These are phyloP conservation scores for Camptogramma bilineatum DNA, from an alignment of 2,888 invertebrate genomes.

Conservation along the genomic window DNA sequence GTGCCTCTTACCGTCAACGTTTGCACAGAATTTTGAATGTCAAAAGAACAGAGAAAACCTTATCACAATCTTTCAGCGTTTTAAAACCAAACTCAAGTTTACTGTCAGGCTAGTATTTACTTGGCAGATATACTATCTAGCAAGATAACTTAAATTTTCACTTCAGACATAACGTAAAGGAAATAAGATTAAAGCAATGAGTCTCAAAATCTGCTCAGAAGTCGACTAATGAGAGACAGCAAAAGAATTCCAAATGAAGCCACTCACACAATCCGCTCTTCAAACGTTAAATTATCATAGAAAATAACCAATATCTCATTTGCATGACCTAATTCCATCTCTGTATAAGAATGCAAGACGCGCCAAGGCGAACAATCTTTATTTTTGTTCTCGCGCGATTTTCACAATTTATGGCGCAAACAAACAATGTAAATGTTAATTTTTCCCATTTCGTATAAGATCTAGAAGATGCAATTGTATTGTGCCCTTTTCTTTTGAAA, in stretches of 20 bases:
- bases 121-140: too few relatives aligned
- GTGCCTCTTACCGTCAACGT: too few relatives aligned
- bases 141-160: background rate
- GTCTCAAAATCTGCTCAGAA: background rate
- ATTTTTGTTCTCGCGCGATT: conserved; percentile 32
- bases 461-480: conserved; percentile 33
- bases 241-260: background rate
- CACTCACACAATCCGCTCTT: conserved; percentile 2
- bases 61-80: too few relatives aligned
- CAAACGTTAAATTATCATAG: conserved; percentile 9
- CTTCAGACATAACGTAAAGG: background rate
- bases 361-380: conserved; percentile 36
- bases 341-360: conserved; percentile 30
- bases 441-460: conserved; percentile 41
- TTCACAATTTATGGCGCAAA: conserved; percentile 39
- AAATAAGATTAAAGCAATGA: background rate
- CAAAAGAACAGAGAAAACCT: too few relatives aligned
- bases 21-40: too few relatives aligned
- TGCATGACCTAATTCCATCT: conserved; percentile 32
- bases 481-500: conserved; percentile 30
- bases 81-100: too few relatives aligned
- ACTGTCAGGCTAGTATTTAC: too few relatives aligned
- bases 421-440: conserved; percentile 45
- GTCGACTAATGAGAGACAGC: background rate
- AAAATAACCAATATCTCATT: conserved; percentile 33